These are phyloP conservation scores for Ia io DNA, from an alignment of 2,113 vertebrate species.

Conservation along the genomic window DNA sequence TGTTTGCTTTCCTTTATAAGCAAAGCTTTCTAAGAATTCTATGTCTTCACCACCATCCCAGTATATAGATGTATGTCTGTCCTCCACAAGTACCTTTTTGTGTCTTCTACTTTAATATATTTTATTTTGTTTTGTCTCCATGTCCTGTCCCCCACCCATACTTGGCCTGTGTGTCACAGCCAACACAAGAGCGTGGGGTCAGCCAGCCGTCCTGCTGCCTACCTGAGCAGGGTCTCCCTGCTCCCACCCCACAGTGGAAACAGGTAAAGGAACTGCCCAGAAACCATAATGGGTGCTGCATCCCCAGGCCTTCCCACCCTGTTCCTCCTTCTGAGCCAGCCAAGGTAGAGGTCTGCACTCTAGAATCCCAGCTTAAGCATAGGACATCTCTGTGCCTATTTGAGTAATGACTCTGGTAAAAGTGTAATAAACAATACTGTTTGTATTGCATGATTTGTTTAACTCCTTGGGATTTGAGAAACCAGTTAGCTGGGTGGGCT, in stretches of 20 bases:
- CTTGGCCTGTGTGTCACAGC: conserved; percentile 85
- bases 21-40: conserved; percentile 65
- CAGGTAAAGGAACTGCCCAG: conserved; percentile 89
- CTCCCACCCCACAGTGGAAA: conserved; percentile 93
- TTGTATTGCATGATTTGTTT: neutral
- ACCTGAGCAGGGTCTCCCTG: conserved; percentile 86
- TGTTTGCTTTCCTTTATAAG: conserved; percentile 40
- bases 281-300: neutral
- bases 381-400: neutral
- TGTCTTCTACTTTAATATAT: conserved; percentile 55
- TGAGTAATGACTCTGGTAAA: neutral
- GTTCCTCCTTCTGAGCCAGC: neutral
- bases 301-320: neutral
- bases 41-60: neutral
- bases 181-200: conserved; percentile 86
- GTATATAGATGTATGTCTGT: conserved; percentile 56
- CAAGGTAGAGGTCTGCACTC: neutral
- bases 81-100: conserved; percentile 49
- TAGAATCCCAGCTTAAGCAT: neutral
- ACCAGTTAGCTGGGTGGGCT: neutral
- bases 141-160: conserved; percentile 58
- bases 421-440: neutral
- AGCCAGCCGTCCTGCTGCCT: conserved; percentile 81
- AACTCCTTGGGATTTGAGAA: neutral
- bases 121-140: conserved; percentile 80